These are phyloP conservation scores for Phylloscopus collybita DNA, from an alignment of 2,797 vertebrate genomes.

Conservation along the genomic window DNA sequence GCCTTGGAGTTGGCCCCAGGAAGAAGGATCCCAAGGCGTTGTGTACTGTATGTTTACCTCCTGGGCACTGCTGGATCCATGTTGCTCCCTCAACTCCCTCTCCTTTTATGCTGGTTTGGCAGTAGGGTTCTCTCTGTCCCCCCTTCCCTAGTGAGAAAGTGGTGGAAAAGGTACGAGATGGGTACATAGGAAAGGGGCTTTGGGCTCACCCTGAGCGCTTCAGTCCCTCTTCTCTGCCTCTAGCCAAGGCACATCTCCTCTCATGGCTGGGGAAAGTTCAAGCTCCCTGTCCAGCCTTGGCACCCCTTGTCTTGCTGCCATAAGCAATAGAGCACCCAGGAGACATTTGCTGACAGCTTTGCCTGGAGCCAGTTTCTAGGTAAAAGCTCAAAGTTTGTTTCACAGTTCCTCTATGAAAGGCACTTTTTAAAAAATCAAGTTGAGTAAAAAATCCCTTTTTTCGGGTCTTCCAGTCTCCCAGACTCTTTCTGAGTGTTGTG, in stretches of 20 bases:
- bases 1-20: background rate
- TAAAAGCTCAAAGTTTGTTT: slow-evolving; percentile 27
- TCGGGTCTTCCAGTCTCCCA: background rate
- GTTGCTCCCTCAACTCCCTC: background rate
- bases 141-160: background rate
- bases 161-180: background rate
- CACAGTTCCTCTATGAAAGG: background rate
- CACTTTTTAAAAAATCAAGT: accelerated
- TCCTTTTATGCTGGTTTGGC: background rate
- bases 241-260: background rate
- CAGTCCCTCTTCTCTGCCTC: background rate
- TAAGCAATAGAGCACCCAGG: background rate
- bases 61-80: background rate
- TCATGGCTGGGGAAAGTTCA: background rate
- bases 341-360: background rate
- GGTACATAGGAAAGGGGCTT: background rate
- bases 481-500: background rate
- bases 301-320: background rate
- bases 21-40: background rate
- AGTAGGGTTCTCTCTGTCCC: background rate
- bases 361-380: background rate
- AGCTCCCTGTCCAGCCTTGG: slow-evolving; percentile 17
- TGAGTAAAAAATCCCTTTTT: background rate
- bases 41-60: background rate
- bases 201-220: too few species aligned